Percentiles rank a stretch among this genome's conserved stretches.
phyloP scores from a whole-genome alignment of 2,888 invertebrate genomes.

The Micoletzkya japonica region DNA sequence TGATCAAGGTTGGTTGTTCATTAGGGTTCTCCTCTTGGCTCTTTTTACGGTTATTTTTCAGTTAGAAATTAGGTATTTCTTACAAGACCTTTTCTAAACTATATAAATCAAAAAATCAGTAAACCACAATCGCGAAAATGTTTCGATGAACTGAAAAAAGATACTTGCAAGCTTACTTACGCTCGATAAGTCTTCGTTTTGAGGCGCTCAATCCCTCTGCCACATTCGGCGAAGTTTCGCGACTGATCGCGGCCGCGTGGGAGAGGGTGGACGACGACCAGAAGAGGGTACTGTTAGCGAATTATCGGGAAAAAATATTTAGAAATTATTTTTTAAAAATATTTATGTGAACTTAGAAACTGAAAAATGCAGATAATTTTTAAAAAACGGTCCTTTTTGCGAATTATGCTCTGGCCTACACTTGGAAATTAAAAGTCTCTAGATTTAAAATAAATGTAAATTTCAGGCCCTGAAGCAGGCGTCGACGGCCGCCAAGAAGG shows the following conservation, averaged over 20 bases:
- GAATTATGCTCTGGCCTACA: too few relatives aligned
- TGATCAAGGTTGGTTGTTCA: slow-evolving; percentile 7
- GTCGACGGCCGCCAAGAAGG: not conserved
- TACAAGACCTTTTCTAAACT: not conserved
- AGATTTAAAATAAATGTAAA: too few relatives aligned
- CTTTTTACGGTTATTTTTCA: too few relatives aligned
- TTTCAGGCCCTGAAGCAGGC: slow-evolving; percentile 12
- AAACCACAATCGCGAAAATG: not conserved
- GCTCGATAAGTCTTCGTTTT: not conserved
- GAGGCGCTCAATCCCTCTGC: slow-evolving; percentile 4
- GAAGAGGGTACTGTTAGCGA: slow-evolving; percentile 20
- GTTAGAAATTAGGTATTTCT: too few relatives aligned
- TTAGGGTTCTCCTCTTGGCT: not conserved
- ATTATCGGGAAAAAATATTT: too few relatives aligned
- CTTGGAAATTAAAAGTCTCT: too few relatives aligned
- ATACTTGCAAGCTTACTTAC: not conserved
- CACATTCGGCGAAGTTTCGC: slow-evolving; percentile 16
- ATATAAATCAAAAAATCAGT: too few relatives aligned
- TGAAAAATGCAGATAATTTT: too few relatives aligned
- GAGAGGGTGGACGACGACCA: slow-evolving; percentile 10
- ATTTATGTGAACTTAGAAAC: too few relatives aligned
- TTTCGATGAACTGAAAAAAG: not conserved
- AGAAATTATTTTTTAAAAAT: too few relatives aligned
- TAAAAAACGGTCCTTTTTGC: too few relatives aligned
- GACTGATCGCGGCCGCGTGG: slow-evolving; percentile 14